Conservation (phyloP, 35 echinoderm and acorn worm genomes). For the Lytechinus pictus region DNA sequence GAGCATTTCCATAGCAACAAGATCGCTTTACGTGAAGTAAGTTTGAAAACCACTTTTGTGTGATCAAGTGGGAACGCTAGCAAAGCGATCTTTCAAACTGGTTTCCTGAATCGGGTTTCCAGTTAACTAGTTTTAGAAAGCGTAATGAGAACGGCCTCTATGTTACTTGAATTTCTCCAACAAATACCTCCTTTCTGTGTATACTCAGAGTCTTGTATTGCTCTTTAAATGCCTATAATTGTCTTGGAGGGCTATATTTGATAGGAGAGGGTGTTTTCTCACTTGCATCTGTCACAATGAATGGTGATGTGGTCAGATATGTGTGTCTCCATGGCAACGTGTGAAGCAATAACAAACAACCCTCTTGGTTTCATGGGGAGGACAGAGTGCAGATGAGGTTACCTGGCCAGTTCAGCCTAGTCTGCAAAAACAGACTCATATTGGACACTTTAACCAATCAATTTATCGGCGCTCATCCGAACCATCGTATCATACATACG, state of each 20-base stretch:
- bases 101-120: too few relatives aligned
- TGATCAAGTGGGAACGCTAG: too few relatives aligned
- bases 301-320: conserved; percentile 28
- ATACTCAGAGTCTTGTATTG: neutral
- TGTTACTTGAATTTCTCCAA: neutral
- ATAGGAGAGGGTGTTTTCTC: neutral
- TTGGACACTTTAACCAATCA: too few relatives aligned
- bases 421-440: too few relatives aligned
- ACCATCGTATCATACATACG: too few relatives aligned
- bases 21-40: too few relatives aligned
- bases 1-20: too few relatives aligned
- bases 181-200: neutral
- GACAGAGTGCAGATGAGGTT: conserved; percentile 44
- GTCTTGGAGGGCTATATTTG: neutral
- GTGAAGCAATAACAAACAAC: conserved; percentile 45
- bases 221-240: neutral
- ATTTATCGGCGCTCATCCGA: too few relatives aligned
- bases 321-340: neutral
- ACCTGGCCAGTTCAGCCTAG: neutral
- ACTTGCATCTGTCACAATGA: conserved; percentile 35
- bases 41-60: too few relatives aligned
- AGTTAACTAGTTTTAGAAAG: too few relatives aligned
- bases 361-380: conserved; percentile 27
- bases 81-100: too few relatives aligned
- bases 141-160: too few relatives aligned